Percentiles rank a stretch among this genome's conserved stretches.
These are phyloP conservation scores for Zosterops lateralis DNA, from an alignment of 2,113 vertebrate species.

Conservation along the genomic window DNA sequence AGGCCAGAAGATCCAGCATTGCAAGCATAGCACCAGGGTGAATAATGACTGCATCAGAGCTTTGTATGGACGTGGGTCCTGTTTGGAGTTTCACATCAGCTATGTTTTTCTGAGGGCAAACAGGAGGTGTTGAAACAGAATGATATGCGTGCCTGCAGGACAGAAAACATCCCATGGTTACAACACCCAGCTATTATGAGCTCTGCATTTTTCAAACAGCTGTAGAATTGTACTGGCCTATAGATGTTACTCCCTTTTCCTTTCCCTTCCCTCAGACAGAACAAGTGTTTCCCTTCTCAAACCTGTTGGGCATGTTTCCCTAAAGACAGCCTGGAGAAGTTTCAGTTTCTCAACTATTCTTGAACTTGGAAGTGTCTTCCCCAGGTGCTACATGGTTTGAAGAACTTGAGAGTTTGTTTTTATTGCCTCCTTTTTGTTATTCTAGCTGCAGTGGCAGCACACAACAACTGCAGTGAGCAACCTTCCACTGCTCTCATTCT, in stretches of 20 bases:
- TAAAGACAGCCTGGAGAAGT: not conserved
- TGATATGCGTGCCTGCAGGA: conserved; percentile 88
- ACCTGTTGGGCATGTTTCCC: not conserved
- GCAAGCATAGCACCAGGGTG: conserved; percentile 93
- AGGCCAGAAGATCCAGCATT: conserved; percentile 92
- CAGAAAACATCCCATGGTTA: conserved; percentile 25
- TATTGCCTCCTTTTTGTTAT: not conserved
- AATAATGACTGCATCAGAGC: conserved; percentile 88
- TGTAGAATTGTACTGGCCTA: not conserved
- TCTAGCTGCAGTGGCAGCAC: not conserved
- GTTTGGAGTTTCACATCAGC: conserved; percentile 84
- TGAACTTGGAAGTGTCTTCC: not conserved
- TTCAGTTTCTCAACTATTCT: not conserved
- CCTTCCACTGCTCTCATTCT: not conserved
- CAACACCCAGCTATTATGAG: not conserved
- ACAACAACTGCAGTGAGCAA: not conserved
- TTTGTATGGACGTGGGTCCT: conserved; percentile 71
- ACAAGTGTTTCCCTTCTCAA: not conserved
- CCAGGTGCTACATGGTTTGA: accelerated
- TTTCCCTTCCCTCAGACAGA: not conserved
- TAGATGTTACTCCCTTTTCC: not conserved
- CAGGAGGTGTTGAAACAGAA: conserved; percentile 81
- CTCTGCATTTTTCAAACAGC: not conserved
- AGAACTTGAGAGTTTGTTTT: not conserved
- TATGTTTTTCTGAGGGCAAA: conserved; percentile 80